Evolutionary conservation across 2,797 vertebrate genomes (phyloP).

Genomic region (Microchirus variegatus): DNA sequence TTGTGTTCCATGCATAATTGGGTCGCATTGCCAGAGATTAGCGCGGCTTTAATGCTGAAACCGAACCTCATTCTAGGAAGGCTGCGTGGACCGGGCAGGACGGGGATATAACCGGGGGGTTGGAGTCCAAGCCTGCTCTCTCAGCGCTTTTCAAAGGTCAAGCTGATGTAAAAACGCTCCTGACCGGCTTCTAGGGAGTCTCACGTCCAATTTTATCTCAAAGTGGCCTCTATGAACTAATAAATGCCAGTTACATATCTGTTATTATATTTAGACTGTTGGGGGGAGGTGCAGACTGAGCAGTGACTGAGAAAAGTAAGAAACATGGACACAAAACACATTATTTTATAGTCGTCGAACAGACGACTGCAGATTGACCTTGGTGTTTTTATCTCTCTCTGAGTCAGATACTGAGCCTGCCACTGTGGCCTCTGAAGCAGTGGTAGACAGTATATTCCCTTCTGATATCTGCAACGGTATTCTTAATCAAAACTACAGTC

Average conservation of each 20-base stretch:
- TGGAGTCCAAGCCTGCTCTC: conserved; percentile 64
- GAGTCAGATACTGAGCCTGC: conserved; percentile 37
- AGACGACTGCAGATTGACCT: conserved; percentile 40
- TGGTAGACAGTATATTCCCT: too few relatives aligned
- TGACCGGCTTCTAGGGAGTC: conserved; percentile 58
- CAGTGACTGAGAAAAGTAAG: conserved; percentile 53
- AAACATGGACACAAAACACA: conserved; percentile 53
- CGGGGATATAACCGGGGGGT: conserved; percentile 4
- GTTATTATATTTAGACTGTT: conserved; percentile 80
- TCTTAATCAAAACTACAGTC: too few relatives aligned
- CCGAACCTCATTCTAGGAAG: conserved; percentile 72
- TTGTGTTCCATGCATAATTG: conserved; percentile 78
- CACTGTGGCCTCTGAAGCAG: conserved; percentile 28
- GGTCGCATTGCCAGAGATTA: conserved; percentile 79
- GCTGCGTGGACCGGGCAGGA: conserved; percentile 30
- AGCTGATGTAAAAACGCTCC: conserved; percentile 74
- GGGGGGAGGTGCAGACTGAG: conserved; percentile 25
- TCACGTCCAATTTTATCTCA: conserved; percentile 66
- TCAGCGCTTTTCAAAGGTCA: conserved; percentile 83
- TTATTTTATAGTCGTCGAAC: conserved; percentile 65
- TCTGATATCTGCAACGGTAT: too few relatives aligned
- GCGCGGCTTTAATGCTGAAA: conserved; percentile 74
- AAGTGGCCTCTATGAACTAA: conserved; percentile 71
- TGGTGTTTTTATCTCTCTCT: conserved; percentile 21
- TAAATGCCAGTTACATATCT: conserved; percentile 76